Evolutionary conservation across 2,113 vertebrate genomes (phyloP).

Genomic region (Epinephelus lanceolatus): DNA sequence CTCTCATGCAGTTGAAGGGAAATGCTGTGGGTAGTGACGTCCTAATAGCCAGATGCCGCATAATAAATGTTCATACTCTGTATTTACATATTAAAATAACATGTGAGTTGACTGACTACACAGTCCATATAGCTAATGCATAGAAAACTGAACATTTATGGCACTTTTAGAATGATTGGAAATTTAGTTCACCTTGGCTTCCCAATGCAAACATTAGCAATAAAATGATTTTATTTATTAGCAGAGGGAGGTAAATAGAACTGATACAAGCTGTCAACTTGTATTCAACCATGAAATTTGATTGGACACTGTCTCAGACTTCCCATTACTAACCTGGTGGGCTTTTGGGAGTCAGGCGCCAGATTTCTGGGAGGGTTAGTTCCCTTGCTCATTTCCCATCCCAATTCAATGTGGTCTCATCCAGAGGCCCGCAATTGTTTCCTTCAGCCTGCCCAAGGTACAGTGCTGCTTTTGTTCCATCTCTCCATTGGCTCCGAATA

Average conservation of each 20-base stretch:
- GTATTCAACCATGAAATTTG: not conserved
- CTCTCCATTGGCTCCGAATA: slow-evolving; percentile 86
- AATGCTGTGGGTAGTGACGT: not conserved
- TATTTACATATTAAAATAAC: slow-evolving; percentile 5
- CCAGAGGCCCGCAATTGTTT: slow-evolving; percentile 88
- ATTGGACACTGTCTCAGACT: slow-evolving; percentile 54
- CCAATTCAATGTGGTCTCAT: slow-evolving; percentile 89
- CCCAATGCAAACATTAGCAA: not conserved
- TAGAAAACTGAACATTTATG: not conserved
- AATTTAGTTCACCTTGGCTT: not conserved
- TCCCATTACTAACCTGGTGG: slow-evolving; percentile 76
- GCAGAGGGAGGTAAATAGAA: not conserved
- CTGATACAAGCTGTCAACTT: not conserved
- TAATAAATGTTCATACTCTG: not conserved
- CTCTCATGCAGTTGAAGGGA: not conserved
- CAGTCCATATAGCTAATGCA: not conserved
- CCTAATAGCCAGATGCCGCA: slow-evolving; percentile 5
- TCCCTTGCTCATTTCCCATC: slow-evolving; percentile 85
- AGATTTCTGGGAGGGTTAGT: slow-evolving; percentile 83
- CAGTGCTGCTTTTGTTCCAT: slow-evolving; percentile 93
- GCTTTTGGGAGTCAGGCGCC: slow-evolving; percentile 83
- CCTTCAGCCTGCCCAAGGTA: slow-evolving; percentile 87
- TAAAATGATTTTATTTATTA: not conserved
- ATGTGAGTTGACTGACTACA: not conserved
- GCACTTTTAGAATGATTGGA: not conserved